Conservation (phyloP, 2,113 vertebrate genomes). For the Colaptes auratus region DNA sequence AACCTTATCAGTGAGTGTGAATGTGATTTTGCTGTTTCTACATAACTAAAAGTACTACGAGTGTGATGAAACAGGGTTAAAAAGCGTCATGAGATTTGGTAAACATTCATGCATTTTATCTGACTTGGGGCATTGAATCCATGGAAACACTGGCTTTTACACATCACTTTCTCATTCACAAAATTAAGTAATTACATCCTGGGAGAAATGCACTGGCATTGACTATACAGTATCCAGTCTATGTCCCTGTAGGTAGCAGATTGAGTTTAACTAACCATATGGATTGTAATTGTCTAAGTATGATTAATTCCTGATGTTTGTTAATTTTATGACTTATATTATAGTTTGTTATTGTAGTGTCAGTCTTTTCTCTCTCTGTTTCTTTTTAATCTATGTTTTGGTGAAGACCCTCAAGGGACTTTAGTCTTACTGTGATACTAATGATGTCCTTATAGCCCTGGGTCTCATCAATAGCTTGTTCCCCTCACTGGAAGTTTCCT, state of each 20-base stretch:
- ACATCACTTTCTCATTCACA: constrained; percentile 75
- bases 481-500: constrained; percentile 80
- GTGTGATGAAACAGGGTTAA: not conserved
- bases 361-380: constrained; percentile 55
- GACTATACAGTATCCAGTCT: constrained; percentile 57
- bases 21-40: not conserved
- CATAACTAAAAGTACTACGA: not conserved
- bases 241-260: constrained; percentile 85
- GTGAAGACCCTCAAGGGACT: constrained; percentile 83
- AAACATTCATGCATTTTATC: constrained; percentile 34
- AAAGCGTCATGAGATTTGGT: not conserved
- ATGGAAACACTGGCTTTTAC: constrained; percentile 60
- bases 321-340: constrained; percentile 94
- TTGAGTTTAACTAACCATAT: constrained; percentile 99
- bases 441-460: constrained; percentile 80
- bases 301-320: constrained; percentile 96
- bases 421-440: constrained; percentile 84
- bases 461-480: constrained; percentile 83
- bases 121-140: constrained; percentile 29
- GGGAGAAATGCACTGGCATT: constrained; percentile 44
- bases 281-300: constrained; percentile 92
- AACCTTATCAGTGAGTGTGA: not conserved
- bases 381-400: constrained; percentile 74
- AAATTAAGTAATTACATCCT: constrained; percentile 73
- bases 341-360: constrained; percentile 90